Evolutionary conservation across 2,113 vertebrate genomes (phyloP), one percentile per base, ranked within the genome.

Genomic region (Pithys albifrons): DNA sequence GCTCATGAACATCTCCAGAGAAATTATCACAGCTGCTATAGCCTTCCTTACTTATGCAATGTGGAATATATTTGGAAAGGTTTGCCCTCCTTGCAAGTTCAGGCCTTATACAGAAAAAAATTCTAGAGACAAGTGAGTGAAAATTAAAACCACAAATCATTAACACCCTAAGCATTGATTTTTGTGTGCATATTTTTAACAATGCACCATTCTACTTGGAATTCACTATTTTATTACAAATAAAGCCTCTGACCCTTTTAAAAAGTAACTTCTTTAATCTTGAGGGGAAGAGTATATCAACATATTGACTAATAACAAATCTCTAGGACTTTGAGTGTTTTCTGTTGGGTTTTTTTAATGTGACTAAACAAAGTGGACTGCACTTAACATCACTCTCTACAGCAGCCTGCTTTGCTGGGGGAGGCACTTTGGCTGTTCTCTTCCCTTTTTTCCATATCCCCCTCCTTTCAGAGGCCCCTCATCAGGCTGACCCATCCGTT

Each of bases 401-500:
- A 91, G 41, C 88, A 94, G 84, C 67, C 55, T 76, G 87, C 84
- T 94, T 87, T 89, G 88, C 93, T 91, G 76, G 82, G 85, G 88
- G 95, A 97, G 91, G 90, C 84, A 91, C 62, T 96, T 91, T 81
- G 89, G 82, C 95, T 89, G 66, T 84, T 79, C 72, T 74, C 37
- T 80, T 74, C 54, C 66, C 57, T 85, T 96, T 89, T 88, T 94
- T 94, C 88, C 62, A 55, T 28, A 37, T 49, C 75, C 69, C 49
- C 88, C 91, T 97, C 88, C 91, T 96, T 91, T 91, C 89, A 81
- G 96, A 96, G 94, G 95, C 93, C 94, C 93, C 95, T 96, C 83
- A 75, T 92, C 49, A 2, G 27, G 83, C 90, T 86, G 94, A 97
- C 88, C 95, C 89, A 76, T 90, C 69, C 88, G 37, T 88, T 89